A percentile compares a stretch with the other conserved stretches of the same genome.
Evolutionary conservation across 2,888 invertebrate species (phyloP).

Genomic region (Anoplius nigerrimus): DNA sequence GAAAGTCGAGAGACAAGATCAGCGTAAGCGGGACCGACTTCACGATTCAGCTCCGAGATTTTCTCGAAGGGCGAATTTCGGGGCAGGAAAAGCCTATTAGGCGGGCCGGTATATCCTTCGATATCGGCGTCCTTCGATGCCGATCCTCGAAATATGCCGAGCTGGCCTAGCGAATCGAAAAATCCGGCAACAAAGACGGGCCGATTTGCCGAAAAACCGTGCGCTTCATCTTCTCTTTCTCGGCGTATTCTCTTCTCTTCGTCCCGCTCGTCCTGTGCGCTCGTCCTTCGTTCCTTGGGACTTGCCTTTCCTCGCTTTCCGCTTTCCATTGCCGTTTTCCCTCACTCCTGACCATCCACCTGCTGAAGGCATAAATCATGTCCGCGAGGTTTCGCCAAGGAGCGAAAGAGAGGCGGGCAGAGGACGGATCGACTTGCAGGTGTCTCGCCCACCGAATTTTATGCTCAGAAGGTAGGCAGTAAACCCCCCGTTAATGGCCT

Average conservation of each 20-base stretch:
- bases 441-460: slow-evolving; percentile 50
- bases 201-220: slow-evolving; percentile 53
- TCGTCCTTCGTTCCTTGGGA: not conserved
- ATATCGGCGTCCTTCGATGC: slow-evolving; percentile 20
- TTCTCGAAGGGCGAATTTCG: slow-evolving; percentile 50
- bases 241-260: slow-evolving; percentile 1
- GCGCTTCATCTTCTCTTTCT: slow-evolving; percentile 24
- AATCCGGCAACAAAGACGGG: slow-evolving; percentile 49
- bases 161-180: slow-evolving; percentile 61
- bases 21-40: slow-evolving; percentile 21
- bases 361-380: slow-evolving; percentile 66
- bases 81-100: slow-evolving; percentile 63
- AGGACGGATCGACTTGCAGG: slow-evolving; percentile 48
- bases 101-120: no score
- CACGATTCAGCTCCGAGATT: slow-evolving; percentile 42
- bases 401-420: slow-evolving; percentile 22
- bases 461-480: slow-evolving; percentile 33
- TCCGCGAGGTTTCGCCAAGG: slow-evolving; percentile 22
- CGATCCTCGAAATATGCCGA: slow-evolving; percentile 30
- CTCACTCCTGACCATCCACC: slow-evolving; percentile 48
- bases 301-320: slow-evolving; percentile 14
- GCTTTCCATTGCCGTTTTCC: slow-evolving; percentile 18
- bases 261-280: slow-evolving; percentile 16
- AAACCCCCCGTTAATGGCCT: no score
- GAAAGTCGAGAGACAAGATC: slow-evolving; percentile 29